These are phyloP conservation scores for Nanorana parkeri DNA, from an alignment of 2,113 vertebrate species.

Conservation along the genomic window DNA sequence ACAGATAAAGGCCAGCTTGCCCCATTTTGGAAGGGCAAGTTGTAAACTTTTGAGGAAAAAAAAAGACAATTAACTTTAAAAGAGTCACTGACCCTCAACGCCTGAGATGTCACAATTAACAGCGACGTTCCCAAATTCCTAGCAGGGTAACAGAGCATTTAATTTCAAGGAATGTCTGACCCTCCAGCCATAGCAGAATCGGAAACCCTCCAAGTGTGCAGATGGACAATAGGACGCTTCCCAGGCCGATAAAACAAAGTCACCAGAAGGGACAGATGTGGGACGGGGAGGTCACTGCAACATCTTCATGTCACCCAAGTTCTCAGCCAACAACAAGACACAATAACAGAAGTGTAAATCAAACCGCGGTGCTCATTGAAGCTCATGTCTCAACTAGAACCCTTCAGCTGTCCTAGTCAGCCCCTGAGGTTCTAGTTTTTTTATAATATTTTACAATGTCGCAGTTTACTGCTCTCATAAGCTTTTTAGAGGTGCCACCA, in stretches of 20 bases:
- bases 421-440: too few relatives aligned
- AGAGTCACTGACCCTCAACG: conserved; percentile 6
- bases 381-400: too few relatives aligned
- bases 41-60: not conserved
- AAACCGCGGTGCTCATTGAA: too few relatives aligned
- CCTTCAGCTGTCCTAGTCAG: too few relatives aligned
- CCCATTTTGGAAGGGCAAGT: not conserved
- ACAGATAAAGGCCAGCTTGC: too few relatives aligned
- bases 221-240: conserved; percentile 3
- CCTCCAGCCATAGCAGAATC: conserved; percentile 1
- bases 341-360: too few relatives aligned
- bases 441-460: too few relatives aligned
- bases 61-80: conserved; percentile 9
- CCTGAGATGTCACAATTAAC: not conserved
- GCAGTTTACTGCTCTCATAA: too few relatives aligned
- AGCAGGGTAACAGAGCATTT: conserved; percentile 25
- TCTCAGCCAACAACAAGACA: not conserved
- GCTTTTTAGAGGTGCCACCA: too few relatives aligned
- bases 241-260: conserved; percentile 2
- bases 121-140: conserved; percentile 13
- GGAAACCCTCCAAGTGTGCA: conserved; percentile 26
- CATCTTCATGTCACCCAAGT: not conserved
- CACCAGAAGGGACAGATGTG: conserved; percentile 7
- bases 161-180: conserved; percentile 35
- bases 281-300: not conserved